Evolutionary conservation across 2,113 vertebrate genomes (phyloP).

Genomic region (Aythya baeri): DNA sequence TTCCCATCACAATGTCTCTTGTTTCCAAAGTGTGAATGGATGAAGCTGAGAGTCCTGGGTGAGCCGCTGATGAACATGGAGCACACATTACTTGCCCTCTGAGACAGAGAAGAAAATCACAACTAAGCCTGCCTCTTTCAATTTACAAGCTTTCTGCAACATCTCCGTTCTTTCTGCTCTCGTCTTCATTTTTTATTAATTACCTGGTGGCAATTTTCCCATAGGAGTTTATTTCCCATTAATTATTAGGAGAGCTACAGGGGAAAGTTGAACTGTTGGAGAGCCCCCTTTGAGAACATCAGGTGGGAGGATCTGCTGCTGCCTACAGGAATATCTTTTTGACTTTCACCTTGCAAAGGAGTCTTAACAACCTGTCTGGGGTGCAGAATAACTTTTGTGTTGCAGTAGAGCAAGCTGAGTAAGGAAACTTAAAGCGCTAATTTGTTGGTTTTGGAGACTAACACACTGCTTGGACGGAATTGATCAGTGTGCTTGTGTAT

Average conservation of each 20-base stretch:
- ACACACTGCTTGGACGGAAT: neutral
- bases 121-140: neutral
- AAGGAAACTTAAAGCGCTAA: constrained; percentile 37
- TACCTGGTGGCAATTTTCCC: constrained; percentile 39
- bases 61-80: neutral
- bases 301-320: constrained; percentile 8
- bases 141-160: constrained; percentile 33
- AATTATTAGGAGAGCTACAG: constrained; percentile 41
- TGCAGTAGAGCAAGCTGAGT: neutral
- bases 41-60: neutral
- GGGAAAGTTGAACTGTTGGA: neutral
- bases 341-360: constrained; percentile 14
- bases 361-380: constrained; percentile 13
- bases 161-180: neutral
- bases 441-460: constrained; percentile 38
- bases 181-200: constrained; percentile 65
- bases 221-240: constrained; percentile 27
- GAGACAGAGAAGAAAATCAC: constrained; percentile 2
- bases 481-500: neutral
- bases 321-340: constrained; percentile 6
- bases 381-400: neutral
- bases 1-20: constrained; percentile 26
- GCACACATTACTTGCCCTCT: accelerated
- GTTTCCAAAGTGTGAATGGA: constrained; percentile 45
- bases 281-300: constrained; percentile 21